Evolutionary conservation across 1,140 invertebrate genomes (phyloP).

Genomic region (Gonioctena quinquepunctata): DNA sequence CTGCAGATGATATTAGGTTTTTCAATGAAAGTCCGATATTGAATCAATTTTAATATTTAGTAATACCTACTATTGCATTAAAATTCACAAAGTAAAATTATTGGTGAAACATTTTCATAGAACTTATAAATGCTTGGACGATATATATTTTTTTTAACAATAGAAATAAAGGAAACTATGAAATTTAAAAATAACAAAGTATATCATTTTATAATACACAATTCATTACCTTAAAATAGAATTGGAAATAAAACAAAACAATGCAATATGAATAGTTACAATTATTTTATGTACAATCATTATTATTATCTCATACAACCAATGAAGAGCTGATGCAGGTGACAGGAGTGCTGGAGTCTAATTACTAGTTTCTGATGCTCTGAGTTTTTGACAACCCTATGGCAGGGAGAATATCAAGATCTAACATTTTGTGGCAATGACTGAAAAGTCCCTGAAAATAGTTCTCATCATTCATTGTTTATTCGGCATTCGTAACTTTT

Average conservation of each 20-base stretch:
- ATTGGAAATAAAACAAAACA: conserved; percentile 27
- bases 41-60: conserved; percentile 1
- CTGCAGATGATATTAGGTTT: too few species aligned
- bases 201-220: conserved; percentile 21
- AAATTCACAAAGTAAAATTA: conserved; percentile 3
- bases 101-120: background rate
- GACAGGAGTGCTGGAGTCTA: conserved; percentile 37
- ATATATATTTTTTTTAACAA: conserved; percentile 2
- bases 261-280: conserved; percentile 46
- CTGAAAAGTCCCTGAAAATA: too few species aligned
- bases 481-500: too few species aligned
- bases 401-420: too few species aligned
- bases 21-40: background rate
- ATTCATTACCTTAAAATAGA: conserved; percentile 15
- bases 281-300: conserved; percentile 35
- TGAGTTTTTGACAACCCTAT: background rate
- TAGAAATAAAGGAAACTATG: conserved; percentile 8
- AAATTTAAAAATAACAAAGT: conserved; percentile 16
- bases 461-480: too few species aligned
- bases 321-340: conserved; percentile 41
- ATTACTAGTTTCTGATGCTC: conserved; percentile 26
- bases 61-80: conserved; percentile 9
- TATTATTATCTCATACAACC: conserved; percentile 35
- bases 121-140: conserved; percentile 7
- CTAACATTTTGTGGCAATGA: too few species aligned